Evolutionary conservation across 2,888 invertebrate species (phyloP).

Genomic region (Eristalinus sepulchralis): DNA sequence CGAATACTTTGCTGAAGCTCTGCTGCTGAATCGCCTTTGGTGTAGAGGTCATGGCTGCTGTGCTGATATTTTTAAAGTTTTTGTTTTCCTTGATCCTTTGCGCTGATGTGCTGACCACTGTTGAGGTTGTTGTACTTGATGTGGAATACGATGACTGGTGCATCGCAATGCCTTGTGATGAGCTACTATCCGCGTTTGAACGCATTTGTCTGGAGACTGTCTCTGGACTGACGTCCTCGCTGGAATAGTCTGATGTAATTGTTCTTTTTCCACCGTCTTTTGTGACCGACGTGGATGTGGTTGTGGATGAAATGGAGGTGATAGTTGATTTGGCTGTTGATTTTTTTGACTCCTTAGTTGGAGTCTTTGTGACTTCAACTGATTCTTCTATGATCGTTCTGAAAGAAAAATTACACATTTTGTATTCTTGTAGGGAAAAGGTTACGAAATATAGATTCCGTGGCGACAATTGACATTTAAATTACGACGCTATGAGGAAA

Average conservation of each 20-base stretch:
- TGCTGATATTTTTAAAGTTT: slow-evolving; percentile 41
- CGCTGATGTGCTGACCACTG: slow-evolving; percentile 74
- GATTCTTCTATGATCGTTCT: slow-evolving; percentile 80
- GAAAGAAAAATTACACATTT: slow-evolving; percentile 33
- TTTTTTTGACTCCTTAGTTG: slow-evolving; percentile 72
- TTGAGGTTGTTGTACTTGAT: slow-evolving; percentile 47
- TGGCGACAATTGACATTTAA: neutral
- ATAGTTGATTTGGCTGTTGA: slow-evolving; percentile 45
- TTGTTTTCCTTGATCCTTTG: slow-evolving; percentile 62
- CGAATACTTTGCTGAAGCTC: slow-evolving; percentile 40
- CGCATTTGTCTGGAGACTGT: slow-evolving; percentile 62
- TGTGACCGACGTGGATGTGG: slow-evolving; percentile 64
- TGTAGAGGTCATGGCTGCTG: slow-evolving; percentile 53
- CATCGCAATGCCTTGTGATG: neutral
- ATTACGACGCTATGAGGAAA: too few relatives aligned
- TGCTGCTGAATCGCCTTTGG: slow-evolving; percentile 56
- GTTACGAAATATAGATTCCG: neutral
- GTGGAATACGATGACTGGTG: slow-evolving; percentile 35
- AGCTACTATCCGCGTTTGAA: slow-evolving; percentile 31
- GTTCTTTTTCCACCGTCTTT: slow-evolving; percentile 63
- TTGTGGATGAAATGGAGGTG: slow-evolving; percentile 11
- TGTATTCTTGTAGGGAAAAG: neutral
- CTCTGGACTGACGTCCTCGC: slow-evolving; percentile 81
- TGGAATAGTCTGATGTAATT: slow-evolving; percentile 83
- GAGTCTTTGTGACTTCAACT: slow-evolving; percentile 75